A percentile compares a stretch with the other conserved stretches of the same genome.
Conservation (phyloP, 2,888 invertebrate species). For the Sicus ferrugineus region DNA sequence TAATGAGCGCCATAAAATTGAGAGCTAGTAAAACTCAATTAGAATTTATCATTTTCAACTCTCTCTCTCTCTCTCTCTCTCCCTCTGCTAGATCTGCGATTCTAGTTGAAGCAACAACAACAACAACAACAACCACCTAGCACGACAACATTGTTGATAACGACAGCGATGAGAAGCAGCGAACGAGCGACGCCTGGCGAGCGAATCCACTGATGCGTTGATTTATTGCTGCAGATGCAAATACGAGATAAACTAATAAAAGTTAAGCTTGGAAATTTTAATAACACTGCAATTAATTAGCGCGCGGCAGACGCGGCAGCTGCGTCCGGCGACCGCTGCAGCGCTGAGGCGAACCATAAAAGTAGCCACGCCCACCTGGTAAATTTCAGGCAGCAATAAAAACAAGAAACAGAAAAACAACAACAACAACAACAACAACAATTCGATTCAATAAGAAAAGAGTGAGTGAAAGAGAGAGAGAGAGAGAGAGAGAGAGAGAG, state of each 20-base stretch:
- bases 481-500: background rate
- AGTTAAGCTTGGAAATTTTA: conserved; percentile 50
- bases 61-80: too few species aligned
- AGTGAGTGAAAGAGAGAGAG: background rate
- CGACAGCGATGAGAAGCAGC: conserved; percentile 35
- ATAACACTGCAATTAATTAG: conserved; percentile 49
- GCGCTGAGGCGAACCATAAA: conserved; percentile 23
- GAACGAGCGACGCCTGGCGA: conserved; percentile 41
- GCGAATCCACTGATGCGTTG: conserved; percentile 48
- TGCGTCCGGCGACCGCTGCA: background rate
- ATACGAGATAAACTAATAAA: conserved; percentile 52
- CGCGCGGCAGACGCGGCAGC: conserved; percentile 31
- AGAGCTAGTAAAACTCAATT: too few species aligned
- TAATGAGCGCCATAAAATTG: too few species aligned
- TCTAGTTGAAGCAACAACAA: too few species aligned
- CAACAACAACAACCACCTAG: conserved; percentile 8
- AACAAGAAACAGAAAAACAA: background rate
- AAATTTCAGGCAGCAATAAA: background rate
- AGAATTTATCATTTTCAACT: too few species aligned
- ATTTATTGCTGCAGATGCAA: conserved; percentile 53
- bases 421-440: background rate
- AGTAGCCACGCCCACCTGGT: conserved; percentile 21
- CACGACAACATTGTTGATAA: conserved; percentile 19
- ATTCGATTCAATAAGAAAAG: background rate
- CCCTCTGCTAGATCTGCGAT: too few species aligned